Base-by-base conservation (phyloP, 1,140 invertebrate genomes). In the Epicauta chinensis region DNA sequence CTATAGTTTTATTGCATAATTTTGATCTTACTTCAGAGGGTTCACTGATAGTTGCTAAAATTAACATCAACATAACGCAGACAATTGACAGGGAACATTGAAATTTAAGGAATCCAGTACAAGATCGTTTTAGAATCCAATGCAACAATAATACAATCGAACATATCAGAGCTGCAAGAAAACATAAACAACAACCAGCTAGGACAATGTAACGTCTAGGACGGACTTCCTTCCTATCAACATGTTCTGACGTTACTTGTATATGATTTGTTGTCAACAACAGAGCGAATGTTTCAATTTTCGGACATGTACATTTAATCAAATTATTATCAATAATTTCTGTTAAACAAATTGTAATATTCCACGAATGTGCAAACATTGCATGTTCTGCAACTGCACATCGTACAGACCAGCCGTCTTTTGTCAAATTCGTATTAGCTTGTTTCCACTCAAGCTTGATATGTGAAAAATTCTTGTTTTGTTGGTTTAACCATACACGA, bases 301-400 rank as follows among this genome's bases (percentile, higher is more conserved):
- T 71, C 2, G 77, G 72, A 53, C 81, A 83, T 30, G 76, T 68
- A 65, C 81, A 83, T 48, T 75, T 73, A 0, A 78, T 79, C 12
- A 69, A 68, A 46, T 65, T 72, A 5, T 71, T 71, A 58, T 73
- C 71, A 31, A 78, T 53, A 15, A 47, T 71, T 68, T 58, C 71
- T 65, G 75, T 71, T 13, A 72, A 72, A 64, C 81, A 82, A 23
- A 70, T 64, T 51, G 77, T 66, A 12, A 76, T 69, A 60, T 77
- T 69, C 77, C 77, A 80, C 9, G 66, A 56, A 38, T 69, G 60
- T 2, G 62, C 63, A 41, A 63, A 67, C 29, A 55, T 63, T 5
- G 63, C 57, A 11, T 61, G 53, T 23, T 71, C 69, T 13, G 75
- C 65, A 13, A 75, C 62, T 0, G 72, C 77, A 50, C 79, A 80